Base-by-base conservation (phyloP, 2,797 vertebrate species). In the Chaetophractus vellerosus region DNA sequence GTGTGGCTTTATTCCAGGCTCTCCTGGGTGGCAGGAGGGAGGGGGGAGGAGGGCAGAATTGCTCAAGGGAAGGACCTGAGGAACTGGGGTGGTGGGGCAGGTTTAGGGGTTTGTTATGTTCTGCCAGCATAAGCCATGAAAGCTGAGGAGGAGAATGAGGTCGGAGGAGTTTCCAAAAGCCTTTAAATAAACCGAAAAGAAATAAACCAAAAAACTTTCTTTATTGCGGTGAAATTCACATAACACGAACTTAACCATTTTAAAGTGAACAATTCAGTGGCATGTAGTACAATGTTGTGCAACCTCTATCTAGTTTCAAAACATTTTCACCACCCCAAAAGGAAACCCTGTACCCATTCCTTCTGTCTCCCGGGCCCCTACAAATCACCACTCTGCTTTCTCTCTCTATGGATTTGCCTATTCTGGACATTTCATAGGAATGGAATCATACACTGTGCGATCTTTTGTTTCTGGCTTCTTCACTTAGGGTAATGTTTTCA, bases 81-180 rank as follows among this genome's bases (percentile, higher is more conserved):
- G 52, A 31, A 5, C 0, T 14, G 63, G 23, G 28, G 12, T 1
- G 5, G 18, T 21, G 6, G 9, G 14, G 19, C 18, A 15, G 14
- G 7, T 12, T 21, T 1, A 1, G 23, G 1, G 1, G 19, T 21
- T 45, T 66, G 45, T 61, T 76, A 15, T 26, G 41, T 33, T n/a
- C 61, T 63, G 61, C 4, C 50, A 23, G 31, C 11, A 4, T 82
- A 26, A 61, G n/a, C 48, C 45, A 15, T 59, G 55, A 41, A 87
- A 80, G 33, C 7, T 0, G 11, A 69, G 75, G 45, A 28, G 15
- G 75, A 8, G 19, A 61, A 19, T 11, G 52, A 66, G 16, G 38
- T 38, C 24, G 23, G 41, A 45, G n/a, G n/a, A 24, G 63, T 6
- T 75, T 31, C 45, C 11, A 8, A 0, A 31, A 74, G 64, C 36